Evolutionary conservation across 2,888 invertebrate species (phyloP), one percentile per base, ranked within the genome.

Genomic region (Charanyca ferruginea): DNA sequence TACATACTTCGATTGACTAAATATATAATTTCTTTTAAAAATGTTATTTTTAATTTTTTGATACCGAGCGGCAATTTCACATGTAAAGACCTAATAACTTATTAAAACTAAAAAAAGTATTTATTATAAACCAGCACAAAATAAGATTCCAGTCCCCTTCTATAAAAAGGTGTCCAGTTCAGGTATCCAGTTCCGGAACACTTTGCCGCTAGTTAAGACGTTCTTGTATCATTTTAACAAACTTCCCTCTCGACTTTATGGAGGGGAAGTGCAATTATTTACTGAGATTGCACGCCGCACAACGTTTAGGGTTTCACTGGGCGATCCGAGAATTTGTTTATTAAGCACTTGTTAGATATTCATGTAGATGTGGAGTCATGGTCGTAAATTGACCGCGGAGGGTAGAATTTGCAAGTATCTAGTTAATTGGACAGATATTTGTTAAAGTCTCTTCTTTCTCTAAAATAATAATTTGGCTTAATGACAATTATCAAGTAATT

Each of bases 251-350:
- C 32, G 48, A 66, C 70, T 83, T 80, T 77, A 77, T 64, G 55
- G 62, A 67, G 83, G 83, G 85, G 77, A 77, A 81, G 80, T 85
- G 86, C 83, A 86, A 85, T 85, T 85, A 85, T 81, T 86, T 83
- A 83, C 83, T 49, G 71, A 83, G 81, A 83, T 85, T 83, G 73
- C 77, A 79, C 61, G 67, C 59, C 67, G 80, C 62, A 66, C 72
- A 59, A 57, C 72, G 74, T 83, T 80, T 80, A 69, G 61, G 62
- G 68, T 80, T 81, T 81, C 74, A 64, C 57, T 67, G 75, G 81
- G 78, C 51, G 66, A 65, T 57, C 58, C 58, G 55, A 32, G 70
- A 75, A 80, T 83, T 77, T 77, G 71, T 70, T 82, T 75, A 78
- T 75, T 65, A 55, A 69, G 45, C 44, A 61, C 64, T 73, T 25